Evolutionary conservation across 1,140 invertebrate genomes (phyloP).

Genomic region (Leptinotarsa undecemlineata): DNA sequence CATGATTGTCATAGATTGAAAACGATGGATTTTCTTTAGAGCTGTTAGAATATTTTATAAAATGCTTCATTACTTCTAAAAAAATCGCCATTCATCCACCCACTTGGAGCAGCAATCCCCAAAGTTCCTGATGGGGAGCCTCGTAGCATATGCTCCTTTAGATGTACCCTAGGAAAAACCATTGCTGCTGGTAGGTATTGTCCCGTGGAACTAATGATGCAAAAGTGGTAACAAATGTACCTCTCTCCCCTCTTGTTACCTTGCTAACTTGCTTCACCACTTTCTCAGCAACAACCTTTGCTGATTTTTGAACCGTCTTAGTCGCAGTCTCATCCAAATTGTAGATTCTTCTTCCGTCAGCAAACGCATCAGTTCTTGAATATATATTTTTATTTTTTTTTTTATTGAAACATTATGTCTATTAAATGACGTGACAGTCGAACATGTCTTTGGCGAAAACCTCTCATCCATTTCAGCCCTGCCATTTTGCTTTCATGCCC

Average conservation of each 20-base stretch:
- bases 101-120: slow-evolving; percentile 44
- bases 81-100: slow-evolving; percentile 37
- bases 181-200: slow-evolving; percentile 42
- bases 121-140: slow-evolving; percentile 52
- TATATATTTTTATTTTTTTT: too few relatives aligned
- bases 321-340: slow-evolving; percentile 57
- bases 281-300: slow-evolving; percentile 50
- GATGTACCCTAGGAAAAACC: slow-evolving; percentile 50
- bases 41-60: slow-evolving; percentile 53
- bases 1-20: too few relatives aligned
- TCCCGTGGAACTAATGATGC: neutral
- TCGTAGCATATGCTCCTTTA: slow-evolving; percentile 49
- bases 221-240: slow-evolving; percentile 54
- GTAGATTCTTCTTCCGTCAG: slow-evolving; percentile 11
- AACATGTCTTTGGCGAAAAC: neutral
- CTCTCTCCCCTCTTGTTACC: slow-evolving; percentile 55
- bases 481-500: slow-evolving; percentile 19
- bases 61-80: slow-evolving; percentile 56
- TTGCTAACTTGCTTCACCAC: slow-evolving; percentile 51
- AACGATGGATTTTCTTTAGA: too few relatives aligned
- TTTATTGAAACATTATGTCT: slow-evolving; percentile 50
- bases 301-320: slow-evolving; percentile 56
- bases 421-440: slow-evolving; percentile 45
- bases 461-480: neutral
- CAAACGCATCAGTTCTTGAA: neutral